These are phyloP conservation scores for Drosophila melanosoma DNA, from an alignment of 2,888 invertebrate species.

Conservation along the genomic window DNA sequence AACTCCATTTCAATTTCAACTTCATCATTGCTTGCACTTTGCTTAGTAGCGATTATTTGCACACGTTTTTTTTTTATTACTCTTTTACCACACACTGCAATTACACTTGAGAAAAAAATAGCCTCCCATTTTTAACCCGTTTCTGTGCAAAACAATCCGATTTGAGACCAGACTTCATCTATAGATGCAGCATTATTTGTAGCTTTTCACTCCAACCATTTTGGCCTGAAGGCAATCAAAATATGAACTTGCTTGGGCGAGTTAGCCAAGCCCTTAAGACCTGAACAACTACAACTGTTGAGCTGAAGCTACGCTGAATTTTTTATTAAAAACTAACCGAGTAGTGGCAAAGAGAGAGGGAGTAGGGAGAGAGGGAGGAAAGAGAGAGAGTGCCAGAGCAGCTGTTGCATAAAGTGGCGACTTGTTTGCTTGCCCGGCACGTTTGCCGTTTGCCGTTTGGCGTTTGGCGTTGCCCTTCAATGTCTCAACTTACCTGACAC, in stretches of 20 bases:
- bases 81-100: slow-evolving; percentile 11
- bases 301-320: slow-evolving; percentile 43
- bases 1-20: not conserved
- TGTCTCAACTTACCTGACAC: slow-evolving; percentile 88
- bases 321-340: slow-evolving; percentile 44
- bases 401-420: slow-evolving; percentile 62
- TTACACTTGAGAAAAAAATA: slow-evolving; percentile 10
- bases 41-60: not conserved
- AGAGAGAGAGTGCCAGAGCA: slow-evolving; percentile 28
- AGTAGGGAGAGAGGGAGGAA: no score
- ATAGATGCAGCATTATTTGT: slow-evolving; percentile 1
- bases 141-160: slow-evolving; percentile 29
- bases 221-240: slow-evolving; percentile 63
- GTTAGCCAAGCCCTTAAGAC: slow-evolving; percentile 10
- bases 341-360: not conserved
- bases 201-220: slow-evolving; percentile 10
- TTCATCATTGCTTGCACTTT: not conserved
- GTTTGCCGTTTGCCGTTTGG: slow-evolving; percentile 57
- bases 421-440: slow-evolving; percentile 64
- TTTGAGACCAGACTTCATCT: slow-evolving; percentile 8
- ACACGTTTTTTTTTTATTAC: not conserved
- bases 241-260: slow-evolving; percentile 29
- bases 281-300: slow-evolving; percentile 28
- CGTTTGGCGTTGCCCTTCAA: slow-evolving; percentile 48
- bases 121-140: slow-evolving; percentile 28